Evolutionary conservation across 1,140 invertebrate species (phyloP).

Genomic region (Radopholus similis): DNA sequence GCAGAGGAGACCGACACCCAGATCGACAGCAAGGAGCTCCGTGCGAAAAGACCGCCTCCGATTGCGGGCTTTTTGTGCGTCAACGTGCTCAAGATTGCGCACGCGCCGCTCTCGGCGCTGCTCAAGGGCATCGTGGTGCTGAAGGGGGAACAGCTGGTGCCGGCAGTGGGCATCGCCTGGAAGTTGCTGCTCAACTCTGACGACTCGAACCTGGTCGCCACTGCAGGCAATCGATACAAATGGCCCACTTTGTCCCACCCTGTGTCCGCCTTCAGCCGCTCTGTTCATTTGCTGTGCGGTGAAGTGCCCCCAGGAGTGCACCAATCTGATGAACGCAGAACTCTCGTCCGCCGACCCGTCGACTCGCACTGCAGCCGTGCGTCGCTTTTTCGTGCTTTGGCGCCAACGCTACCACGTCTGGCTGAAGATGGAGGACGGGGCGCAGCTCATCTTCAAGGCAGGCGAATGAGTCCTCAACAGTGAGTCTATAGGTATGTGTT

Average conservation of each 20-base stretch:
- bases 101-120: slow-evolving; percentile 79
- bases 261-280: slow-evolving; percentile 70
- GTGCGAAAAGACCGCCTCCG: slow-evolving; percentile 19
- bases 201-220: slow-evolving; percentile 1
- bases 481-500: background rate
- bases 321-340: slow-evolving; percentile 79
- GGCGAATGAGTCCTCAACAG: background rate
- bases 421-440: slow-evolving; percentile 96
- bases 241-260: slow-evolving; percentile 59
- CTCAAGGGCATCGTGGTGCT: slow-evolving; percentile 75
- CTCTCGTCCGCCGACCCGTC: slow-evolving; percentile 76
- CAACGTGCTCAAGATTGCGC: slow-evolving; percentile 80
- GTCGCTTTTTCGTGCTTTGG: slow-evolving; percentile 87
- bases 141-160: slow-evolving; percentile 10
- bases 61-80: slow-evolving; percentile 34
- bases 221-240: background rate
- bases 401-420: slow-evolving; percentile 95
- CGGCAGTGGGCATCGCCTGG: slow-evolving; percentile 6
- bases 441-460: slow-evolving; percentile 82
- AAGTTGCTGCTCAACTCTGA: slow-evolving; percentile 7
- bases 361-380: slow-evolving; percentile 73
- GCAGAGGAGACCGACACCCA: slow-evolving; percentile 14
- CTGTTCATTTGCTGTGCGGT: slow-evolving; percentile 87
- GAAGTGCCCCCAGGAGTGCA: slow-evolving; percentile 78
- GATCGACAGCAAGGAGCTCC: slow-evolving; percentile 34